Evolutionary conservation across 2,888 invertebrate genomes (phyloP).

Genomic region (Lasioglossum leucozonium): DNA sequence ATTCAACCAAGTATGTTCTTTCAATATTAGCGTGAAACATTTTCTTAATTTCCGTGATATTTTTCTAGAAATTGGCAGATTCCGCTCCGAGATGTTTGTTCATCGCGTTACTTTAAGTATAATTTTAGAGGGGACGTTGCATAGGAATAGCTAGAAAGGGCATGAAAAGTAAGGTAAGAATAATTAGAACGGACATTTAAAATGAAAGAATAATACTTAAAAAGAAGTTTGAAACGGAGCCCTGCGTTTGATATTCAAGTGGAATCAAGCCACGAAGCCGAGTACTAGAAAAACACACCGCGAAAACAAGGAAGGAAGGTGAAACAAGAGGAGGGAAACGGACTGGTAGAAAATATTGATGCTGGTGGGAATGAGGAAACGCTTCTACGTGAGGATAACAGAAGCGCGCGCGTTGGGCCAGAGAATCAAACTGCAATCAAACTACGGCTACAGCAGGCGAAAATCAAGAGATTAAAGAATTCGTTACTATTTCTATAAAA

Average conservation of each 20-base stretch:
- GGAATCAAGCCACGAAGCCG: neutral
- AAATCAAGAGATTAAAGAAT: neutral
- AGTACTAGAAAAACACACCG: slow-evolving; percentile 1
- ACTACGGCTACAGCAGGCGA: neutral
- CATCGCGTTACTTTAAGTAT: neutral
- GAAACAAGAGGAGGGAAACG: neutral
- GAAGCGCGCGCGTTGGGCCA: neutral
- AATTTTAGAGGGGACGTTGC: neutral
- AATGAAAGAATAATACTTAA: neutral
- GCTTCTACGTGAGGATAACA: slow-evolving; percentile 35
- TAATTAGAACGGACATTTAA: neutral
- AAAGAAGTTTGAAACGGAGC: neutral
- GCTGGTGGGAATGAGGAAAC: slow-evolving; percentile 21
- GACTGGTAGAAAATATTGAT: slow-evolving; percentile 19
- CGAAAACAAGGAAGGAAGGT: neutral
- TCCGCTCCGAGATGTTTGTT: neutral
- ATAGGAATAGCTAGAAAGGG: neutral
- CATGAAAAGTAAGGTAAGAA: neutral
- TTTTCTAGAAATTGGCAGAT: neutral
- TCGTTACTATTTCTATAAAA: neutral
- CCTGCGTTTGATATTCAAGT: neutral
- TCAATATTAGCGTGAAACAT: too few relatives aligned
- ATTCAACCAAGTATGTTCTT: too few relatives aligned
- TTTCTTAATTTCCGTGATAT: neutral
- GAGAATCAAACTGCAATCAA: slow-evolving; percentile 22